phyloP scores from a whole-genome alignment of 2,797 vertebrate species.

The Pipistrellus pygmaeus region DNA sequence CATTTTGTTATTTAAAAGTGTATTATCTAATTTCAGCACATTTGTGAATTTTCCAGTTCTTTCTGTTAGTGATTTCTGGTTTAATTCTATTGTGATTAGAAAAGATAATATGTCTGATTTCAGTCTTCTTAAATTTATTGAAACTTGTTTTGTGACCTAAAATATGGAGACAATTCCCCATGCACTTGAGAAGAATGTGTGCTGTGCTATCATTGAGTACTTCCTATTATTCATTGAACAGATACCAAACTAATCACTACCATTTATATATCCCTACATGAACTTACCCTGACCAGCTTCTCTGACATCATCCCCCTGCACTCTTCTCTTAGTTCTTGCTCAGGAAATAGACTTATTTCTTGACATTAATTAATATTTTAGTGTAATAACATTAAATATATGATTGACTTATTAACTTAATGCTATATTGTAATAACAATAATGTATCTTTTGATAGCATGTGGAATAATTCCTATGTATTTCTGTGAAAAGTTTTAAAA shows the following conservation, averaged over 20 bases:
- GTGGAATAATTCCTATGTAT: not conserved
- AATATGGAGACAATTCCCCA: not conserved
- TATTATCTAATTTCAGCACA: not conserved
- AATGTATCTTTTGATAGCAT: not conserved
- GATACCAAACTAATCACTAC: not conserved
- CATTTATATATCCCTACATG: not conserved
- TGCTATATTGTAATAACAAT: not conserved
- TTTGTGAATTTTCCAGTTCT: slow-evolving; percentile 17
- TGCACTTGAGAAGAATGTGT: not conserved
- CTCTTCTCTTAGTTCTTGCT: not conserved
- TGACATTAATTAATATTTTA: not conserved
- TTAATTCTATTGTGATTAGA: not conserved
- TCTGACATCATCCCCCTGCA: not conserved
- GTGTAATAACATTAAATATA: not conserved
- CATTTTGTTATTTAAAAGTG: not conserved
- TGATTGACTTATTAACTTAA: not conserved
- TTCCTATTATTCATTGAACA: not conserved
- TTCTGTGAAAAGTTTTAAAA: slow-evolving; percentile 2
- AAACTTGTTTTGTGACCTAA: not conserved
- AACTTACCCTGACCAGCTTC: not conserved
- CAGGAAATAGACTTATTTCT: not conserved
- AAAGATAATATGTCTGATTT: not conserved
- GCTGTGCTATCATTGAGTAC: not conserved
- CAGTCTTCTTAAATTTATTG: not conserved
- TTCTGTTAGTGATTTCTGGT: slow-evolving; percentile 23